Conservation (phyloP, 2,888 invertebrate genomes). For the Villa cingulata region DNA sequence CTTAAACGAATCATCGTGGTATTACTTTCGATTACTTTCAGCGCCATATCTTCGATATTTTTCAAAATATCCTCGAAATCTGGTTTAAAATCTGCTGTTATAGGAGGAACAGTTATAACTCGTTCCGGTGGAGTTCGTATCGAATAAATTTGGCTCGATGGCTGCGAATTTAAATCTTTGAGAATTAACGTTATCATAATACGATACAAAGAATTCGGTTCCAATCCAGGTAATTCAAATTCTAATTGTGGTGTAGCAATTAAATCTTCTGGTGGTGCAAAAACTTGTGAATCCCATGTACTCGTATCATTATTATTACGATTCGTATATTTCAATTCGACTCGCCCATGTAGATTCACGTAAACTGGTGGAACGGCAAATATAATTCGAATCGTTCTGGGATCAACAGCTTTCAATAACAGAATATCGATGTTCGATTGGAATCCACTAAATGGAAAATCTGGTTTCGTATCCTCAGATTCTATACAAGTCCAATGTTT, state of each 20-base stretch:
- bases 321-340: constrained; percentile 75
- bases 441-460: constrained; percentile 12
- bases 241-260: constrained; percentile 76
- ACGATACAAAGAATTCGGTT: constrained; percentile 67
- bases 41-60: constrained; percentile 53
- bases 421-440: constrained; percentile 39
- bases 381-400: constrained; percentile 63
- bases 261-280: constrained; percentile 73
- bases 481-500: constrained; percentile 55
- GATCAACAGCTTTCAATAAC: constrained; percentile 60
- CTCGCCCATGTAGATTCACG: constrained; percentile 74
- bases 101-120: constrained; percentile 34
- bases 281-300: constrained; percentile 71
- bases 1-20: constrained; percentile 62
- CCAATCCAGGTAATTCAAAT: constrained; percentile 63
- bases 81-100: constrained; percentile 30
- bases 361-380: constrained; percentile 70
- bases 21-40: constrained; percentile 60
- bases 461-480: background rate
- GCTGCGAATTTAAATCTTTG: constrained; percentile 61
- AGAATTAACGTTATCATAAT: constrained; percentile 68
- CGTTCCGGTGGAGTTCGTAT: constrained; percentile 51
- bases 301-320: constrained; percentile 54
- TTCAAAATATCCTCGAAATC: constrained; percentile 37
- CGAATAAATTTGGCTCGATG: constrained; percentile 61